Base-by-base conservation (phyloP, 2,888 invertebrate genomes). In the Mechanitis mazaeus region DNA sequence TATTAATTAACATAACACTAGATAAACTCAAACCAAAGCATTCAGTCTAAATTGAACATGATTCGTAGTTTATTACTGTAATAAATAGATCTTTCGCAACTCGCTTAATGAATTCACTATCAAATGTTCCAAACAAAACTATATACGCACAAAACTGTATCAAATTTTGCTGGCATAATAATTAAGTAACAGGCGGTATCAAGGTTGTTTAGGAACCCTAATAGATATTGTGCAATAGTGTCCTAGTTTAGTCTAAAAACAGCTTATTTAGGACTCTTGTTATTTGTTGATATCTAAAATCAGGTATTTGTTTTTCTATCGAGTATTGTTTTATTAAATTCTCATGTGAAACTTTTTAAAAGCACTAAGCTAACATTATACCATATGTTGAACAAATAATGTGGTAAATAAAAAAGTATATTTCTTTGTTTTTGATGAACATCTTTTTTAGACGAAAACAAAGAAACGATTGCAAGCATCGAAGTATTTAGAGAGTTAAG, bases 161-260 rank as follows among this genome's bases (percentile, higher is more conserved):
- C 61, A 69, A 69, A 77, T 88, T 90, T 78, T 88, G 88, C 84
- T 83, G 69, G 88, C 85, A 90, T 87, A 84, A 84, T 90, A 90
- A 89, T 89, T 89, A 88, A 90, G 89, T 89, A 88, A 88, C 88
- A 79, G 88, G 87, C 87, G 76, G 78, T 69, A 77, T 80, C 87
- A 87, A 89, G 87, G 88, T 77, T 84, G 77, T 72, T 70, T 77
- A 72, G 83, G 76, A 81, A 84, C 84, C 87, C 86, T 87, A 87
- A 87, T 86, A 79, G 65, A 69, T 72, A 71, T 76, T 75, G 76
- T 72, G 75, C 72, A 75, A 75, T 72, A 71, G 69, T 72, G 76
- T 71, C 73, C 75, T 70, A 72, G 70, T 72, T 72, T 68, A 87
- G 80, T 84, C 81, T 77, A 82, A 83, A 81, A 81, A 85, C 84